These are phyloP conservation scores for Urocolius indicus DNA, from an alignment of 2,113 vertebrate species.

Conservation along the genomic window DNA sequence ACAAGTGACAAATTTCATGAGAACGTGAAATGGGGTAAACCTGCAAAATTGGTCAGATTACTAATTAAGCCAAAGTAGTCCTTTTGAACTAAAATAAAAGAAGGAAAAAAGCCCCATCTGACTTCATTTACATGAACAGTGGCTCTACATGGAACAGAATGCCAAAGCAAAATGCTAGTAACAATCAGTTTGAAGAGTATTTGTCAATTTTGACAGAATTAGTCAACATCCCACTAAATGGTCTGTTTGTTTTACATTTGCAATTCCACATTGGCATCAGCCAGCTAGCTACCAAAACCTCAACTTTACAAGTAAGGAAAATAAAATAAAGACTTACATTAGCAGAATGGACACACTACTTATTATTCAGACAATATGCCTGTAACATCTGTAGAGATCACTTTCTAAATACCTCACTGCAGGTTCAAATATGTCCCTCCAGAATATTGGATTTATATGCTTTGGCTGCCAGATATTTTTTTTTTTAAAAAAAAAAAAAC, in stretches of 20 bases:
- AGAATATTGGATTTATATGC: not conserved
- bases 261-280: not conserved
- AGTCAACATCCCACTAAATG: not conserved
- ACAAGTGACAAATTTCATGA: not conserved
- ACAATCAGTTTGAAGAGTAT: not conserved
- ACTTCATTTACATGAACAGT: not conserved
- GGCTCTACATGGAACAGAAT: not conserved
- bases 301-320: not conserved
- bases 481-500: rapidly evolving
- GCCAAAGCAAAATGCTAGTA: not conserved
- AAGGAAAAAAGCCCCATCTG: not conserved
- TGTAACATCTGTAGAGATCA: not conserved
- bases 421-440: not conserved
- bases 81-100: not conserved
- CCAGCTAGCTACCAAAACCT: not conserved
- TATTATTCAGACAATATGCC: not conserved
- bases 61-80: not conserved
- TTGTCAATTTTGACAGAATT: not conserved
- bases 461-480: not conserved
- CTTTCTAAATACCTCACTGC: not conserved
- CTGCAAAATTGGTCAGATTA: not conserved
- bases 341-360: not conserved
- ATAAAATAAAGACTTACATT: not conserved
- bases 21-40: not conserved
- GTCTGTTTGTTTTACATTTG: not conserved